Percentiles rank a stretch among this genome's conserved stretches.
These are phyloP conservation scores for Eumaeus atala DNA, from an alignment of 1,140 invertebrate genomes.

Conservation along the genomic window DNA sequence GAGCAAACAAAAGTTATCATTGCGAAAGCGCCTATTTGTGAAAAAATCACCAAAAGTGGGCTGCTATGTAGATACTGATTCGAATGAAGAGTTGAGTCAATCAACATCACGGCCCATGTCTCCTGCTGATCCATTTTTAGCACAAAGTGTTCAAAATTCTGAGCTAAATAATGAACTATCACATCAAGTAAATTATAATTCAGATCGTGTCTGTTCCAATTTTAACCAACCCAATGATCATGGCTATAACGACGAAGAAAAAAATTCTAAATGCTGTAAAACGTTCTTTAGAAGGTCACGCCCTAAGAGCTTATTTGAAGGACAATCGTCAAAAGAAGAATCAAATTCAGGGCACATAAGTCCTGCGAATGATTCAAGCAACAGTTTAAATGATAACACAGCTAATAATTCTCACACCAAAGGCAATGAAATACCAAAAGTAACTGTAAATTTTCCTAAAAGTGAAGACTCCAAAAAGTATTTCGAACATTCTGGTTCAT, in stretches of 20 bases:
- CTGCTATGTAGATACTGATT: slow-evolving; percentile 68
- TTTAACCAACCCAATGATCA: slow-evolving; percentile 31
- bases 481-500: slow-evolving; percentile 65
- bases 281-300: slow-evolving; percentile 62
- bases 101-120: slow-evolving; percentile 60
- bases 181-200: slow-evolving; percentile 33
- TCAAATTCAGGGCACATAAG: slow-evolving; percentile 45
- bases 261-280: slow-evolving; percentile 54
- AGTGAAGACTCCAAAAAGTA: slow-evolving; percentile 49
- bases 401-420: slow-evolving; percentile 46
- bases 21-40: slow-evolving; percentile 66
- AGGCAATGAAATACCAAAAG: slow-evolving; percentile 61
- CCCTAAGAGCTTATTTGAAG: slow-evolving; percentile 56
- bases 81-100: slow-evolving; percentile 59
- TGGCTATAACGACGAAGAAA: slow-evolving; percentile 47
- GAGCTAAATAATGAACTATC: slow-evolving; percentile 35
- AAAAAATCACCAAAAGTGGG: slow-evolving; percentile 72
- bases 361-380: slow-evolving; percentile 52
- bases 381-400: slow-evolving; percentile 54
- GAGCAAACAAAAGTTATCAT: slow-evolving; percentile 66
- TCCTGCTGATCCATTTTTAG: slow-evolving; percentile 61
- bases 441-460: slow-evolving; percentile 58
- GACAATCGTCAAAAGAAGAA: slow-evolving; percentile 43
- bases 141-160: slow-evolving; percentile 50
- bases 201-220: slow-evolving; percentile 35